These are phyloP conservation scores for Actinia tenebrosa DNA, from an alignment of 64 coral and sea anemone genomes.

Conservation along the genomic window DNA sequence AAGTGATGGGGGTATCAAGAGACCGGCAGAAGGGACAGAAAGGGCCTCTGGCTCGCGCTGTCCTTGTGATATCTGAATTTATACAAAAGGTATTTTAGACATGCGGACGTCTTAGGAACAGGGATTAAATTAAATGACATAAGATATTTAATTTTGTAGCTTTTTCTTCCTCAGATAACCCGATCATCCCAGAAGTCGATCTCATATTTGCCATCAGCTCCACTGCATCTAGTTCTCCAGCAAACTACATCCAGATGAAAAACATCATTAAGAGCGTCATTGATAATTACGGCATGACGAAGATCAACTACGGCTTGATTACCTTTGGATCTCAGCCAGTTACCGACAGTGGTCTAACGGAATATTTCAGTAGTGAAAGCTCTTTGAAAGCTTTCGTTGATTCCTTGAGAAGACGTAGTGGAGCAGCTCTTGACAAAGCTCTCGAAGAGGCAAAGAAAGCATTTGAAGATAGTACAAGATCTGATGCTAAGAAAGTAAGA, in stretches of 20 bases:
- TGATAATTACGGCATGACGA: slow-evolving; percentile 47
- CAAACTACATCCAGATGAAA: slow-evolving; percentile 52
- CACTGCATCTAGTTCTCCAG: slow-evolving; percentile 19
- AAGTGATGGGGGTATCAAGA: background rate
- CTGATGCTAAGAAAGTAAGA: slow-evolving; percentile 19
- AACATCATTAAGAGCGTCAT: slow-evolving; percentile 61
- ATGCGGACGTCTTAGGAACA: too few species aligned
- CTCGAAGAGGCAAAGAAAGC: slow-evolving; percentile 29
- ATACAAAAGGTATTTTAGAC: too few species aligned
- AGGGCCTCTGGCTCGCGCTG: too few species aligned
- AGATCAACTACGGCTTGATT: slow-evolving; percentile 38
- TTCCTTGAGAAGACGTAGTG: background rate
- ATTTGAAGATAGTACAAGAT: slow-evolving; percentile 27
- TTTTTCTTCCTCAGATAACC: slow-evolving; percentile 31
- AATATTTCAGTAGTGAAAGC: slow-evolving; percentile 21
- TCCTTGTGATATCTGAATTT: background rate
- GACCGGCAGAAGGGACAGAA: background rate
- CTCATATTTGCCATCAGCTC: slow-evolving; percentile 62
- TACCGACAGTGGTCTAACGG: slow-evolving; percentile 19
- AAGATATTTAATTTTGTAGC: too few species aligned
- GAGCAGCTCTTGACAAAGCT: slow-evolving; percentile 29
- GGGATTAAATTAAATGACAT: too few species aligned
- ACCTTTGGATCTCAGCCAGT: slow-evolving; percentile 29
- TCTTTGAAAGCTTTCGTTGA: slow-evolving; percentile 30
- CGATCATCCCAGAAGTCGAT: slow-evolving; percentile 60